Evolutionary conservation across 1,140 invertebrate genomes (phyloP), one percentile per base, ranked within the genome.

Genomic region (Heliconius hewitsoni): DNA sequence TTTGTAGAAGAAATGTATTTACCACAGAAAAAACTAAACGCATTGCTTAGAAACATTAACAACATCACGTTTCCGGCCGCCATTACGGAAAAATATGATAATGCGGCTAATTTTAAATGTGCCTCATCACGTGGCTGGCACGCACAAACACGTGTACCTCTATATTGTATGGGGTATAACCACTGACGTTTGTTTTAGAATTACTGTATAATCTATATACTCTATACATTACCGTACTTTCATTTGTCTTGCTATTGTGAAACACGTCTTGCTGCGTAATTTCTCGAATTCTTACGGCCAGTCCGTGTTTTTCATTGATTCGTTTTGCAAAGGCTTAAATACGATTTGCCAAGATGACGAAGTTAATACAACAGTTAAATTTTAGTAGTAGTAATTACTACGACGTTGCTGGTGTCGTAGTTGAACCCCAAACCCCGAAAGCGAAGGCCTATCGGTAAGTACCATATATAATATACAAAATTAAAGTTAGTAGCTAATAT

Each of bases 311-410:
- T 94, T 85, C 75, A 84, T 84, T 82, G 75, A 70, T 88, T 66
- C 89, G 90, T 90, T 87, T 72, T 71, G 86, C 81, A 84, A 94
- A 90, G 91, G 92, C 92, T 91, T 89, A 93, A 94, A 55, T 93
- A 94, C 92, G 91, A 86, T 83, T 94, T 82, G 71, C 82, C 92
- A 94, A 87, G 89, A 94, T 94, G 93, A 94, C 91, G 84, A 94
- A 93, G 91, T 90, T 94, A 87, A 91, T 94, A 89, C 91, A 93
- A 91, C 91, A 92, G 83, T 94, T 94, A 91, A 92, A 88, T 86
- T 94, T 92, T 93, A 94, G 91, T 93, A 94, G 89, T 94, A 94
- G 89, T 94, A 94, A 89, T 89, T 93, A 89, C 85, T 89, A 90
- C 82, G 89, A 91, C 79, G 84, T 86, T 80, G 85, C 85, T 73